These are phyloP conservation scores for Hoplostethus mediterraneus DNA, from an alignment of 2,797 vertebrate species.

Conservation along the genomic window DNA sequence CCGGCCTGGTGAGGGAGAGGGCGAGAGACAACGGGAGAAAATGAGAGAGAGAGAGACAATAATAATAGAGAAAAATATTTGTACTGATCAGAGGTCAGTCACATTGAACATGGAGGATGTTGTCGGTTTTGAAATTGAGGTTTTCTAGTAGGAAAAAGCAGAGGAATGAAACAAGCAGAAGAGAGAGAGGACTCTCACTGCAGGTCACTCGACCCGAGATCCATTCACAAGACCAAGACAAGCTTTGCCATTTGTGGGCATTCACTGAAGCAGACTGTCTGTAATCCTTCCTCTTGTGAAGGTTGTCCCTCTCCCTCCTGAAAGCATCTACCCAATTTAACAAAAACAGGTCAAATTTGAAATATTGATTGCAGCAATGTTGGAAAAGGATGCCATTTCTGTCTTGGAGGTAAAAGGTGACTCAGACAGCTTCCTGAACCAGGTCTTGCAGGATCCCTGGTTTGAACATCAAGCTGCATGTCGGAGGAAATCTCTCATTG, in stretches of 20 bases:
- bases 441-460: no score
- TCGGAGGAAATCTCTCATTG: no score
- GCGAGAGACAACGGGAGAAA: constrained; percentile 12
- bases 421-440: no score
- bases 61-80: background rate
- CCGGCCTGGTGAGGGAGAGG: constrained; percentile 83
- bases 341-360: no score
- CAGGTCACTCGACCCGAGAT: background rate
- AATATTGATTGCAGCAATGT: no score
- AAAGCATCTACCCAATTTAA: no score
- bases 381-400: no score
- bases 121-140: no score
- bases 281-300: no score
- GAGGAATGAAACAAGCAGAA: background rate
- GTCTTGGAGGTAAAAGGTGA: no score
- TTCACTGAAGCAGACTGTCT: background rate
- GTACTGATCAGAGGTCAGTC: background rate
- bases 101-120: background rate
- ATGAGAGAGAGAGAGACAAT: background rate
- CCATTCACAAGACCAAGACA: background rate
- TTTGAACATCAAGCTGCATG: no score
- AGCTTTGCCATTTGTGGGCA: background rate
- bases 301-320: no score
- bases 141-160: background rate
- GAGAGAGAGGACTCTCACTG: background rate